phyloP scores from a whole-genome alignment of 2,888 invertebrate species.

The Ochlodes sylvanus region DNA sequence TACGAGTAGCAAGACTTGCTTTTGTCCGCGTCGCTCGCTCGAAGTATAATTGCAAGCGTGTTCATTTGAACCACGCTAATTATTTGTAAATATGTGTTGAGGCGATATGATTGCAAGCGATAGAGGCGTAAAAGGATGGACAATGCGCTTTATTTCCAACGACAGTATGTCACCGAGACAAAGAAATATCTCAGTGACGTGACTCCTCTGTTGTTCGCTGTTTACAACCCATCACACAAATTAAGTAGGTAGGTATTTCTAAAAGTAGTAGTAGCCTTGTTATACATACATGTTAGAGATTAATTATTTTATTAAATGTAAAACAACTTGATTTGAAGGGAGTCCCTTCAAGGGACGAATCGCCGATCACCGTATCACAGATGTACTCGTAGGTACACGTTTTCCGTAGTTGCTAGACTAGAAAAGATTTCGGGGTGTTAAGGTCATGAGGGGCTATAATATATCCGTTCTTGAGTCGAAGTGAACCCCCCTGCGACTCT shows the following conservation, averaged over 20 bases:
- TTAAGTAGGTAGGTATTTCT: slow-evolving; percentile 14
- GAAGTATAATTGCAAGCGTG: slow-evolving; percentile 41
- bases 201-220: slow-evolving; percentile 21
- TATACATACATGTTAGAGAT: no score
- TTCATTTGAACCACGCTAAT: slow-evolving; percentile 37
- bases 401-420: no score
- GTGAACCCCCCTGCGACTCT: no score
- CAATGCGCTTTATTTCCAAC: slow-evolving; percentile 32
- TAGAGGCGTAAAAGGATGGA: slow-evolving; percentile 17
- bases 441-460: no score
- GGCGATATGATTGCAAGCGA: slow-evolving; percentile 34
- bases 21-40: slow-evolving; percentile 40
- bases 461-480: no score
- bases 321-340: no score
- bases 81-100: slow-evolving; percentile 43
- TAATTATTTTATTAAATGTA: no score
- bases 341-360: no score
- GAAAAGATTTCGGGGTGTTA: no score
- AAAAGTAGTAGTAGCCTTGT: not conserved
- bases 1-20: slow-evolving; percentile 36
- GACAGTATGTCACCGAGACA: slow-evolving; percentile 24
- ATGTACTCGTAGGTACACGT: no score
- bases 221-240: slow-evolving; percentile 17
- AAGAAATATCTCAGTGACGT: slow-evolving; percentile 14
- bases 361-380: no score